Conservation (phyloP, 2,888 invertebrate genomes). For the Sabatieria punctata region DNA sequence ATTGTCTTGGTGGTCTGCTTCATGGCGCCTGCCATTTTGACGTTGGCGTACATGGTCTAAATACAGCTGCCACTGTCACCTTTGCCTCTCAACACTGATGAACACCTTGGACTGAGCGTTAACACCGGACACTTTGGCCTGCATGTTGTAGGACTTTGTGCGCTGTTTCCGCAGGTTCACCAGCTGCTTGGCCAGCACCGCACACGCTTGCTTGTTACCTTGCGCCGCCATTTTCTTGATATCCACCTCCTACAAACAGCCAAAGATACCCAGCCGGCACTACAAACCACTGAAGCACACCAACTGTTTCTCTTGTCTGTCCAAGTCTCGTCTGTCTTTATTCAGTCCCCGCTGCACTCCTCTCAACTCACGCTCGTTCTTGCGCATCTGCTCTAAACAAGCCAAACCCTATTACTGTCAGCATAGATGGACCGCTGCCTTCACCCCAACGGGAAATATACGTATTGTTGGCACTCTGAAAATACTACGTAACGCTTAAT, state of each 20-base stretch:
- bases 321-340: conserved; percentile 58
- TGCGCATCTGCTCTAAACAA: conserved; percentile 62
- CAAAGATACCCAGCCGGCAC: conserved; percentile 8
- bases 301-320: conserved; percentile 72
- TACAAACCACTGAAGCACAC: conserved; percentile 40
- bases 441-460: too few relatives aligned
- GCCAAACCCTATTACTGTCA: too few relatives aligned
- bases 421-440: too few relatives aligned
- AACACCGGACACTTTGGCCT: conserved; percentile 58
- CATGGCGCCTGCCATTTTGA: conserved; percentile 70
- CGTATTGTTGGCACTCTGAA: too few relatives aligned
- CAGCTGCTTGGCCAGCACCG: conserved; percentile 66
- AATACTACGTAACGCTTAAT: too few relatives aligned
- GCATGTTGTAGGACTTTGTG: conserved; percentile 58
- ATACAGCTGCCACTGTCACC: conserved; percentile 8
- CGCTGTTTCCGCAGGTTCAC: conserved; percentile 72
- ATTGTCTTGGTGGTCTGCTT: conserved; percentile 71
- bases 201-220: conserved; percentile 54
- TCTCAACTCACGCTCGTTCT: conserved; percentile 59
- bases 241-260: conserved; percentile 51
- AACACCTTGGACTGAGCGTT: conserved; percentile 56
- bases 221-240: conserved; percentile 72
- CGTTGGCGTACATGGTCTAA: conserved; percentile 64
- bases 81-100: neutral
- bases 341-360: conserved; percentile 68